Evolutionary conservation across 2,888 invertebrate genomes (phyloP), one percentile per base, ranked within the genome.

Genomic region (Yponomeuta malinellus): DNA sequence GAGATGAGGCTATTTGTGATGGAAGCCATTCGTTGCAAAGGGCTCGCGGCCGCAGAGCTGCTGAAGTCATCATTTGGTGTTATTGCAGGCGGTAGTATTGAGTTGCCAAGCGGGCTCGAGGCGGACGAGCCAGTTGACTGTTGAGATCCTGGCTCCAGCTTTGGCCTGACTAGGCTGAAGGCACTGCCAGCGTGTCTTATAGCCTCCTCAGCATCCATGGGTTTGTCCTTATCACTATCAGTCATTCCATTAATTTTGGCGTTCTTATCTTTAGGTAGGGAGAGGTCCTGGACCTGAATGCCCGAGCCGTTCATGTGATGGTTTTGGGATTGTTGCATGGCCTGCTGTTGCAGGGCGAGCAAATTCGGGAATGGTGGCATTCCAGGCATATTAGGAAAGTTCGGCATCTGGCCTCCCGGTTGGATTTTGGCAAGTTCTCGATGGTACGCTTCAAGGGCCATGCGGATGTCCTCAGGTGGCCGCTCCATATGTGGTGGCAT

Each of bases 1-100:
- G 97, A 97, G 83, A 98, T 98, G 77, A 99, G 93, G 74, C 98
- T 98, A 87, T 99, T 99, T 68, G 99, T 99, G 79, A 99, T 99
- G 76, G 98, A 98, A 73, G 98, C 98, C 98, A 99, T 99, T 81
- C 98, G 93, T 87, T 99, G 99, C 70, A 99, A 92, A 0, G 99
- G 99, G 82, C 98, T 98, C 33, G 98, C 97, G 10, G 97, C 97
- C 0, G 97, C 95, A 3, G 95, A 94, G 74, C 94, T 94, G 71
- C 95, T 94, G 79, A 97, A 97, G 81, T 97, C 97, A 72, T 96
- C 96, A 77, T 94, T 95, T 48, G 96, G 95, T 67, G 95, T 96
- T 89, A 96, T 95, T 64, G 96, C 96, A 0, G 97, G 97, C 68
- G 97, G 97, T 76, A 97, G 90, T 78, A 97, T 97, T 64, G 96